A percentile compares a stretch with the other conserved stretches of the same genome.
These are phyloP conservation scores for Gobius niger DNA, from an alignment of 2,113 vertebrate species.

Conservation along the genomic window DNA sequence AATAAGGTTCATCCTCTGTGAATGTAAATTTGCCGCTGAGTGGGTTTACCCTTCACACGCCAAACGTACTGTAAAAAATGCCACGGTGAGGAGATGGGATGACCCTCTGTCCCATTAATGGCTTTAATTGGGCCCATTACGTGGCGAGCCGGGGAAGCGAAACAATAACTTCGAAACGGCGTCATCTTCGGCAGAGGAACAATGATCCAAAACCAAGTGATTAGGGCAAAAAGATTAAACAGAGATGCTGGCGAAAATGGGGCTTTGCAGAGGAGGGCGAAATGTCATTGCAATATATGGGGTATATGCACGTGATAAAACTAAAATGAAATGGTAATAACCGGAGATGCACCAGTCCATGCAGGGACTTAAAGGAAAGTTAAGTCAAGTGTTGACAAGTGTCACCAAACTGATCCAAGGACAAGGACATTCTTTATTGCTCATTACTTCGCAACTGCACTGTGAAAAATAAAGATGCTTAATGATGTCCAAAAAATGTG, in stretches of 20 bases:
- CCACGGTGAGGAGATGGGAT: constrained; percentile 44
- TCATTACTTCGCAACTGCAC: too few species aligned
- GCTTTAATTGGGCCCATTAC: constrained; percentile 72
- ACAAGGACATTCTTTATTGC: too few species aligned
- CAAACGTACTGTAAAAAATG: constrained; percentile 34
- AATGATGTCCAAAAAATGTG: too few species aligned
- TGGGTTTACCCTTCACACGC: constrained; percentile 67
- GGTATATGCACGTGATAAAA: too few species aligned
- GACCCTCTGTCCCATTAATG: constrained; percentile 64
- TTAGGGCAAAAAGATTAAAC: constrained; percentile 23
- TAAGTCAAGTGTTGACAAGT: too few species aligned
- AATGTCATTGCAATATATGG: not conserved
- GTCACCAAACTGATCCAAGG: too few species aligned
- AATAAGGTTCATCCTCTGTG: constrained; percentile 59
- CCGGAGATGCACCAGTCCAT: too few species aligned
- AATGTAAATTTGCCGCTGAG: constrained; percentile 63
- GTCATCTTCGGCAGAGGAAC: constrained; percentile 43
- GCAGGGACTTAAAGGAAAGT: too few species aligned
- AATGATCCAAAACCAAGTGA: constrained; percentile 56
- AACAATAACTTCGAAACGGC: constrained; percentile 70
- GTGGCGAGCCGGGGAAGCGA: constrained; percentile 61
- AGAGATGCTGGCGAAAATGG: constrained; percentile 7
- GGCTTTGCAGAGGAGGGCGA: not conserved
- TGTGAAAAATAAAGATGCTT: too few species aligned
- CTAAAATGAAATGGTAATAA: too few species aligned